Evolutionary conservation across 2,888 invertebrate genomes (phyloP).

Genomic region (Stenotaenia linearis): DNA sequence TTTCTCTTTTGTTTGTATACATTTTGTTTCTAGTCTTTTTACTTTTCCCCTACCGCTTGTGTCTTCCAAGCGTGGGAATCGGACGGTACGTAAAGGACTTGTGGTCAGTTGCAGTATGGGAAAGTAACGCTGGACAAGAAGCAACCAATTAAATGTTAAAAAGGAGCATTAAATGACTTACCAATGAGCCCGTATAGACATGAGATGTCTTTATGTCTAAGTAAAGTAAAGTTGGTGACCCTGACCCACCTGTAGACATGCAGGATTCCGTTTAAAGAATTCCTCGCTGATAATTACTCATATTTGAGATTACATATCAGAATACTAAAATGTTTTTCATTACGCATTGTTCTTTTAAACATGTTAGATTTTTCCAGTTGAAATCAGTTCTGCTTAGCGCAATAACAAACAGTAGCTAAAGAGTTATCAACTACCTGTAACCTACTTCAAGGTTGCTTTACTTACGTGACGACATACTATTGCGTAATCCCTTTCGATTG

Average conservation of each 20-base stretch:
- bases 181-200: background rate
- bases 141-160: background rate
- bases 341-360: background rate
- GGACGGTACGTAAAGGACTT: background rate
- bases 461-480: background rate
- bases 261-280: background rate
- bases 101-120: background rate
- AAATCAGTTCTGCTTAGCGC: background rate
- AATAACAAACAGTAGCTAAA: background rate
- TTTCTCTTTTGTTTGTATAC: background rate
- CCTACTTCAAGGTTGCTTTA: background rate
- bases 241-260: background rate
- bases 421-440: conserved; percentile 4
- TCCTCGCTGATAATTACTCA: background rate
- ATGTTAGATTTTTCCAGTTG: background rate
- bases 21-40: background rate
- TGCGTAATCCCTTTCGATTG: background rate
- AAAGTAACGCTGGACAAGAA: background rate
- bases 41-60: background rate
- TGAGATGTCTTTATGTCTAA: background rate
- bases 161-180: background rate
- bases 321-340: background rate
- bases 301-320: background rate
- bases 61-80: background rate
- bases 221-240: background rate